Conservation (phyloP, 2,113 vertebrate species). For the Vimba vimba region DNA sequence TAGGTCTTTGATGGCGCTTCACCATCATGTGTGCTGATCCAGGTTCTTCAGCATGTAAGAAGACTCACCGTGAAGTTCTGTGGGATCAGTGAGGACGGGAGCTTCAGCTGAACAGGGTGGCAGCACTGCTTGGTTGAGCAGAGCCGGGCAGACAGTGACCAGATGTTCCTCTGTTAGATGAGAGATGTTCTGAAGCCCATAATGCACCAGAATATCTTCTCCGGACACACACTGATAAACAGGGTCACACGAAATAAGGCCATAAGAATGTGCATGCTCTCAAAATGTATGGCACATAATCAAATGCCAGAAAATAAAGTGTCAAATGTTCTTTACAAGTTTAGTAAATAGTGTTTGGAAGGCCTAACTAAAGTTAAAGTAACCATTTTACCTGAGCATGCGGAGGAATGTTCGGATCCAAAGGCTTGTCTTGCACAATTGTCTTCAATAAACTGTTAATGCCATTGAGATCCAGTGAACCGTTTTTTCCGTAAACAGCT, state of each 20-base stretch:
- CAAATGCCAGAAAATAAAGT: not conserved
- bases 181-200: conserved; percentile 46
- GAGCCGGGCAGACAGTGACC: conserved; percentile 45
- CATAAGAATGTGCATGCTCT: not conserved
- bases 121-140: conserved; percentile 46
- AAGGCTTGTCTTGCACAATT: not conserved
- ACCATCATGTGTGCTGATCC: no score
- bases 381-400: conserved; percentile 46
- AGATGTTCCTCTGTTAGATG: conserved; percentile 38
- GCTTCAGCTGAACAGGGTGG: conserved; percentile 7
- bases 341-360: not conserved
- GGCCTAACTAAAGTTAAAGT: not conserved
- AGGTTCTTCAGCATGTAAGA: no score
- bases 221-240: conserved; percentile 42
- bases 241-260: not conserved
- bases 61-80: conserved; percentile 34
- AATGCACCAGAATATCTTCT: conserved; percentile 42
- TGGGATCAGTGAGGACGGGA: not conserved
- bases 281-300: not conserved
- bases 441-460: conserved; percentile 44
- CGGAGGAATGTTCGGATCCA: not conserved
- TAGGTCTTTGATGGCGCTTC: no score
- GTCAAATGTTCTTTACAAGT: no score
- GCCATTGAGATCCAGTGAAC: conserved; percentile 46
- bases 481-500: conserved; percentile 49